A percentile compares a stretch with the other conserved stretches of the same genome.
These are phyloP conservation scores for Nothocercus julius DNA, from an alignment of 2,113 vertebrate genomes.

Conservation along the genomic window DNA sequence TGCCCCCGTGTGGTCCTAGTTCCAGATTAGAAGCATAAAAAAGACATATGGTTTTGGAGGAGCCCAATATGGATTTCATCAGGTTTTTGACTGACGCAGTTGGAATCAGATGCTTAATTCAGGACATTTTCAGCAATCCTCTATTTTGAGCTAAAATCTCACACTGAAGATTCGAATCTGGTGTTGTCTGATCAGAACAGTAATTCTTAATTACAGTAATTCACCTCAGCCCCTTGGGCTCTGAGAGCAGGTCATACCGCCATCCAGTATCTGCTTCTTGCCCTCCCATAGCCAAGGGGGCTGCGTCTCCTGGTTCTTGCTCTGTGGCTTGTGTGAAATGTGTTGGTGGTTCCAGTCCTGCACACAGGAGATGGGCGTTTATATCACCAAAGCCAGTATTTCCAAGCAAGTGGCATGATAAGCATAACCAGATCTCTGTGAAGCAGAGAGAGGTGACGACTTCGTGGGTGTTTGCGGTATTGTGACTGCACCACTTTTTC, in stretches of 20 bases:
- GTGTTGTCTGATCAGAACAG: not conserved
- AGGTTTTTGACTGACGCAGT: not conserved
- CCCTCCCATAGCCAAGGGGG: not conserved
- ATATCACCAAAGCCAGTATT: not conserved
- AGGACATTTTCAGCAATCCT: not conserved
- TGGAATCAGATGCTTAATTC: not conserved
- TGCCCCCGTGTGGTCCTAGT: constrained; percentile 32
- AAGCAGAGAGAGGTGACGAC: not conserved
- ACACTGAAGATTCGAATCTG: not conserved
- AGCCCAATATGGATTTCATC: rapidly evolving
- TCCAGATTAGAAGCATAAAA: not conserved
- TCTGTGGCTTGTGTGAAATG: not conserved
- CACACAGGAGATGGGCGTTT: not conserved
- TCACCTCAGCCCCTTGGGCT: not conserved
- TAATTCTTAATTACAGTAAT: not conserved
- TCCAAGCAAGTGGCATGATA: not conserved
- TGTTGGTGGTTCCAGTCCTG: not conserved
- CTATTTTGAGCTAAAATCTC: not conserved
- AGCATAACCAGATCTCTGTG: not conserved
- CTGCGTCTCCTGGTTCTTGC: not conserved
- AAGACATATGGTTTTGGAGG: not conserved
- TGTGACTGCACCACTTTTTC: not conserved
- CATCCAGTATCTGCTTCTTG: not conserved
- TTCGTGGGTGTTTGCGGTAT: not conserved
- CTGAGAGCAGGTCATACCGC: not conserved